Conservation (phyloP, 2,888 invertebrate genomes). For the Tenthredo scrophulariae region DNA sequence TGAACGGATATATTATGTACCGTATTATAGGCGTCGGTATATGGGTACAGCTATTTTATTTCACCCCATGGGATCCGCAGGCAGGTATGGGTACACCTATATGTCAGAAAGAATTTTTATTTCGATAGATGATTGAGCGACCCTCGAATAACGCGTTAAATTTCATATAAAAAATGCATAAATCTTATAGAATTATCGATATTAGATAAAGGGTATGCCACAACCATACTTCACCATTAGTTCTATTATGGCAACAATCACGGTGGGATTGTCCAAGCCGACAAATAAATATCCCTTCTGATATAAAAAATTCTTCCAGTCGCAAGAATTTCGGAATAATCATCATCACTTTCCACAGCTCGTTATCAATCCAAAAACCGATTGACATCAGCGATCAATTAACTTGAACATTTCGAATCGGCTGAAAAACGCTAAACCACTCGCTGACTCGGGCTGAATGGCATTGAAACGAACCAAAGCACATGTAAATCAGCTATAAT, state of each 20-base stretch:
- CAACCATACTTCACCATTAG: not conserved
- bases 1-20: not conserved
- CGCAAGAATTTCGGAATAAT: too few species aligned
- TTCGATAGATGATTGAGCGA: conserved; percentile 25
- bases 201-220: not conserved
- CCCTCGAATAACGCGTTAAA: conserved; percentile 26
- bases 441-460: not conserved
- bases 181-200: conserved; percentile 41
- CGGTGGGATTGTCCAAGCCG: not conserved
- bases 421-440: not conserved
- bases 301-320: too few species aligned
- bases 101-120: not conserved
- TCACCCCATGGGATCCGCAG: conserved; percentile 15
- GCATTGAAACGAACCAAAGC: not conserved
- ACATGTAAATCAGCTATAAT: not conserved
- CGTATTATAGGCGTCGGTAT: not conserved
- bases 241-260: not conserved
- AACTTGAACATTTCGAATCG: not conserved
- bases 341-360: too few species aligned
- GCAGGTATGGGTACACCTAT: not conserved
- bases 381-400: too few species aligned
- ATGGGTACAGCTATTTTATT: conserved; percentile 20
- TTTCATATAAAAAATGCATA: conserved; percentile 37
- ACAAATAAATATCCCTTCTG: not conserved
- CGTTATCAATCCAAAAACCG: too few species aligned